These are phyloP conservation scores for Eudyptes chrysolophus DNA, from an alignment of 2,113 vertebrate species.

Conservation along the genomic window DNA sequence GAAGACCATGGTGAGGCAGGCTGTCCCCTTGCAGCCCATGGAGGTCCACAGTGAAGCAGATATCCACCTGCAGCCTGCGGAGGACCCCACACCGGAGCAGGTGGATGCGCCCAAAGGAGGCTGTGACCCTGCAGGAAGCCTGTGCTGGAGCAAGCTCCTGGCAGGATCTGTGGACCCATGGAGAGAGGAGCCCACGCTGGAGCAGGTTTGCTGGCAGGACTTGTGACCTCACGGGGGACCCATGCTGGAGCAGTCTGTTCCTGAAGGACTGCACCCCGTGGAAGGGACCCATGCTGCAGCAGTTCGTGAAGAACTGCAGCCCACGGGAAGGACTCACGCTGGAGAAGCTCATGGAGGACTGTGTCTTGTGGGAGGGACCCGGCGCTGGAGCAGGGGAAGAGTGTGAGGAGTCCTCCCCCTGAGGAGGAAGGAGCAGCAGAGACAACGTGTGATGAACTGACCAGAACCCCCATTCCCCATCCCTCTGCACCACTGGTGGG, in stretches of 20 bases:
- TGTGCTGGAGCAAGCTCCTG: background rate
- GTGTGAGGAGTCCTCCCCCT: background rate
- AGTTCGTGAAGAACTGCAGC: background rate
- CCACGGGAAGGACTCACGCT: accelerated
- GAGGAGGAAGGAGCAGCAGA: background rate
- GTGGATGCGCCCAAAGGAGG: background rate
- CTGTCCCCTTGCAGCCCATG: background rate
- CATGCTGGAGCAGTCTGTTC: background rate
- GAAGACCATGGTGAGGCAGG: background rate
- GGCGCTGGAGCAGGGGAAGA: background rate
- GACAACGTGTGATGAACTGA: background rate
- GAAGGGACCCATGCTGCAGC: background rate
- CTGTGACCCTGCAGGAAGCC: background rate
- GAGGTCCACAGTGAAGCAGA: background rate
- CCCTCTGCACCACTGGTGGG: background rate
- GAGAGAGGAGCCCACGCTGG: background rate
- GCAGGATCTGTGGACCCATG: background rate
- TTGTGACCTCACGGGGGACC: too few relatives aligned
- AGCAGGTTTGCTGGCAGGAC: background rate
- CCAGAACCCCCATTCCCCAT: background rate
- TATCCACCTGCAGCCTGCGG: background rate
- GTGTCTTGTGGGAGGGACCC: background rate
- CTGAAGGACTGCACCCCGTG: background rate
- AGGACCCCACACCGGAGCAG: background rate
- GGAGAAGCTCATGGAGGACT: background rate